Evolutionary conservation across 1,140 invertebrate genomes (phyloP).

Genomic region (Metopolophium dirhodum): DNA sequence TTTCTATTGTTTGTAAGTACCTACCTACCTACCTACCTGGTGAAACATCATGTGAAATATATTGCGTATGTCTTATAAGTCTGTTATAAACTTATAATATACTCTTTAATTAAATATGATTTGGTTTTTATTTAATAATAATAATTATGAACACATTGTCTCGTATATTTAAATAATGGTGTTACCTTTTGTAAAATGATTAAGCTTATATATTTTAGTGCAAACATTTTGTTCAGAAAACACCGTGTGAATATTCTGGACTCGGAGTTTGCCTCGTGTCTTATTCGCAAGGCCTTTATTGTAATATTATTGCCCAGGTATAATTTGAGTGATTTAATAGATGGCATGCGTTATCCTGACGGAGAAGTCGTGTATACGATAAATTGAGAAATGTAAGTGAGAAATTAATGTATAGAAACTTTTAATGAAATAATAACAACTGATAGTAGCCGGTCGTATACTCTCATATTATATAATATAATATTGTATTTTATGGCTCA

Average conservation of each 20-base stretch:
- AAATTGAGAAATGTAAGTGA: neutral
- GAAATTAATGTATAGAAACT: neutral
- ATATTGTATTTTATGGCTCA: neutral
- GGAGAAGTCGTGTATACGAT: neutral
- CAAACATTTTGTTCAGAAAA: neutral
- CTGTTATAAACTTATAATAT: neutral
- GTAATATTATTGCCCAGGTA: neutral
- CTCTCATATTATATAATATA: neutral
- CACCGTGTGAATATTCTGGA: neutral
- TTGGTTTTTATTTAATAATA: neutral
- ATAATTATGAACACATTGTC: neutral
- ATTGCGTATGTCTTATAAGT: neutral
- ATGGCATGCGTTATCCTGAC: neutral
- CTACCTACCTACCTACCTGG: neutral
- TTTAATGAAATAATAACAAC: neutral
- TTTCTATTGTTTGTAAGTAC: conserved; percentile 1
- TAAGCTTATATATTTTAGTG: neutral
- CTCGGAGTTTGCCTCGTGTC: neutral
- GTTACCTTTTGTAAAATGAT: neutral
- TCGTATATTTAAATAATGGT: neutral
- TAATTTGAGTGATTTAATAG: conserved; percentile 7
- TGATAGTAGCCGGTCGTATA: neutral
- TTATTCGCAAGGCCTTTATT: neutral
- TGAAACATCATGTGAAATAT: neutral
- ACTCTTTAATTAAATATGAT: neutral